Percentiles rank a stretch among this genome's conserved stretches.
Evolutionary conservation across 2,797 vertebrate genomes (phyloP).

Genomic region (Tamandua tetradactyla): DNA sequence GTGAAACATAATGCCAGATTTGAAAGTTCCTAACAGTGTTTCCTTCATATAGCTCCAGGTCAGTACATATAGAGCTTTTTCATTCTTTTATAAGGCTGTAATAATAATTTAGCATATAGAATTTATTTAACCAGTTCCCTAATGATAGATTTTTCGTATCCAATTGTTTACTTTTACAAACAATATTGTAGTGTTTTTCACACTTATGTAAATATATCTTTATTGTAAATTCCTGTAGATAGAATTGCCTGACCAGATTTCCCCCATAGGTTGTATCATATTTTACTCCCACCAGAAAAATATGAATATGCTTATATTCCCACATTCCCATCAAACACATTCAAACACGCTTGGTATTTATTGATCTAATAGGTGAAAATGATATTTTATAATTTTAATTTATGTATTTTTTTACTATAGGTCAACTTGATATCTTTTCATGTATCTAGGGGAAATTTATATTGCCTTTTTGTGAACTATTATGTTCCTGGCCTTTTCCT

Average conservation of each 20-base stretch:
- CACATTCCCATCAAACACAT: neutral
- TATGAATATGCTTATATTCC: neutral
- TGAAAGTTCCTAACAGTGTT: neutral
- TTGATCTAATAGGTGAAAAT: neutral
- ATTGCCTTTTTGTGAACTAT: neutral
- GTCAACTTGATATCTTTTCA: neutral
- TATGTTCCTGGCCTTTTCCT: neutral
- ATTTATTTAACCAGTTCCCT: neutral
- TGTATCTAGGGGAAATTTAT: neutral
- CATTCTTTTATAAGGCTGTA: neutral
- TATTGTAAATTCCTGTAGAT: constrained; percentile 25
- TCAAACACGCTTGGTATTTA: neutral
- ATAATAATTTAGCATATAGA: neutral
- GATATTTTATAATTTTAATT: neutral
- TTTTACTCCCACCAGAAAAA: neutral
- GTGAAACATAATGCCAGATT: neutral
- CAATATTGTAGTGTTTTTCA: neutral
- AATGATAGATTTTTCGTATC: neutral
- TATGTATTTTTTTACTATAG: neutral
- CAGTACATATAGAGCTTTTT: neutral
- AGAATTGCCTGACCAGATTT: neutral
- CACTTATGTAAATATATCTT: neutral
- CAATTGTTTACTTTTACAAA: neutral
- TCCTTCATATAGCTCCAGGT: neutral
- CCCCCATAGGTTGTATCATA: neutral